Conservation (phyloP, 2,797 vertebrate genomes). For the Arctocebus calabarensis region DNA sequence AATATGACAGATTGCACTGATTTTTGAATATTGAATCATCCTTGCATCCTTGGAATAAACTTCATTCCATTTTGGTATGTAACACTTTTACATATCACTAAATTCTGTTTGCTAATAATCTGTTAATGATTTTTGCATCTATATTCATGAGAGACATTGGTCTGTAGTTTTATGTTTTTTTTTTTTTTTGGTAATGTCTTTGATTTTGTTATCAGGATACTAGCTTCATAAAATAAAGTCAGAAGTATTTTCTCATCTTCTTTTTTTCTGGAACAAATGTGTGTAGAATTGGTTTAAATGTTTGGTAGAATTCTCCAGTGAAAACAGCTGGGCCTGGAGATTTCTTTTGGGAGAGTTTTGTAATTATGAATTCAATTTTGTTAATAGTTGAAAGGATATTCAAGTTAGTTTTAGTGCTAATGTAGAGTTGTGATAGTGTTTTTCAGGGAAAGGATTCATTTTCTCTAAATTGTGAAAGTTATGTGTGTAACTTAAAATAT, state of each 20-base stretch:
- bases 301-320: background rate
- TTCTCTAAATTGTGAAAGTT: background rate
- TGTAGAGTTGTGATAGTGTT: background rate
- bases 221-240: background rate
- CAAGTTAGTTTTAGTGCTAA: background rate
- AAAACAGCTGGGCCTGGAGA: background rate
- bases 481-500: background rate
- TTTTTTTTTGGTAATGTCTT: background rate
- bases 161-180: background rate
- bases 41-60: background rate
- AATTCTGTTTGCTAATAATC: slow-evolving; percentile 21
- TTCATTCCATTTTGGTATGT: background rate
- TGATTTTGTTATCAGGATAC: background rate
- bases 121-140: background rate
- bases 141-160: background rate
- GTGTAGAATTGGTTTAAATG: background rate
- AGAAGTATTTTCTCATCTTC: background rate
- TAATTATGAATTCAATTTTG: slow-evolving; percentile 30
- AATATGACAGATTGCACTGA: background rate
- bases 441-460: background rate
- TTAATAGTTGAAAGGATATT: background rate
- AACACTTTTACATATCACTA: background rate
- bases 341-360: background rate
- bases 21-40: slow-evolving; percentile 29
- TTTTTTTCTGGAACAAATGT: background rate